Evolutionary conservation across 2,113 vertebrate genomes (phyloP).

Genomic region (Mobula hypostoma): DNA sequence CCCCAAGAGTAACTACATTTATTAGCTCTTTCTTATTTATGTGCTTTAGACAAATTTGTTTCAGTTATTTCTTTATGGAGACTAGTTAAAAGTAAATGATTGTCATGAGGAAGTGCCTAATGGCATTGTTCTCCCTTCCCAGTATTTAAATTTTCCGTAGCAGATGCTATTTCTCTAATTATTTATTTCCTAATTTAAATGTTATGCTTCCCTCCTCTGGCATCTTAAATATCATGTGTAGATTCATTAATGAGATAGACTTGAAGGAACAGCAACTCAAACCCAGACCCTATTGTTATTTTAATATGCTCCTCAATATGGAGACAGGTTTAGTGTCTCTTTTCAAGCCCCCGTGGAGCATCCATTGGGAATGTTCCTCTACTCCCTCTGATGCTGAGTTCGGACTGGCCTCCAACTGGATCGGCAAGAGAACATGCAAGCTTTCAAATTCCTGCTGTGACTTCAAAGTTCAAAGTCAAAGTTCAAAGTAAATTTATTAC

Average conservation of each 20-base stretch:
- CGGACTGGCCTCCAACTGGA: background rate
- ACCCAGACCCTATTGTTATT: background rate
- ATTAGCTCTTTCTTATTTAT: constrained; percentile 34
- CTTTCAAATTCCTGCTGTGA: background rate
- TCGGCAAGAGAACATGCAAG: background rate
- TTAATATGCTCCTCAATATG: background rate
- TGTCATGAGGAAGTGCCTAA: background rate
- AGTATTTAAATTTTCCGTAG: constrained; percentile 9
- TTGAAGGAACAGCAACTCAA: background rate
- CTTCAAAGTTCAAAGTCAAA: background rate
- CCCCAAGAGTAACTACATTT: constrained; percentile 26
- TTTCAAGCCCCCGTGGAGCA: background rate
- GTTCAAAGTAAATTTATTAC: too few relatives aligned
- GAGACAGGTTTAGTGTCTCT: background rate
- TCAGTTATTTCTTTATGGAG: background rate
- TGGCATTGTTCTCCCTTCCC: background rate
- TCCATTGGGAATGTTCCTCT: background rate
- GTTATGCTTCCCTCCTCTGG: background rate
- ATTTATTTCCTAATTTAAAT: constrained; percentile 34
- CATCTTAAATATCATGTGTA: background rate
- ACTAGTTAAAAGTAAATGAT: constrained; percentile 28
- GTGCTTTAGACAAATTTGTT: constrained; percentile 9
- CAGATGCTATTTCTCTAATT: constrained; percentile 14
- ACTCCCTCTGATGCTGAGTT: background rate
- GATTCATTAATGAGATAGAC: background rate